Evolutionary conservation across 2,113 vertebrate genomes (phyloP).

Genomic region (Periophthalmus modestus): DNA sequence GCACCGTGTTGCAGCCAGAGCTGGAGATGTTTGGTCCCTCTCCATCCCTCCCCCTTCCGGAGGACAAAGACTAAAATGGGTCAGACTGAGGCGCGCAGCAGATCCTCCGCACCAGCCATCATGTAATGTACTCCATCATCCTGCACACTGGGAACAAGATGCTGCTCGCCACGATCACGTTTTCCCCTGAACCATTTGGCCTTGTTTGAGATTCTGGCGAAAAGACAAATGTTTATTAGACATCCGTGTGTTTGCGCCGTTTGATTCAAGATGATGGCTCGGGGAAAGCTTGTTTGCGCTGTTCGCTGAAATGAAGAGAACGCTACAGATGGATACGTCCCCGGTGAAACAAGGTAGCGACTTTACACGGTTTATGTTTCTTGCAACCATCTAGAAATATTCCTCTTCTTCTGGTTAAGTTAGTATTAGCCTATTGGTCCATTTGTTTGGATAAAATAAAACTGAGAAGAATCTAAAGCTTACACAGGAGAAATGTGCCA

Average conservation of each 20-base stretch:
- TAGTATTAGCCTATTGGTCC: not conserved
- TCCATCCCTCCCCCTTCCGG: slow-evolving; percentile 29
- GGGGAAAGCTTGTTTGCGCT: not conserved
- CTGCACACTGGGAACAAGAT: slow-evolving; percentile 2
- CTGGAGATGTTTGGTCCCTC: slow-evolving; percentile 30
- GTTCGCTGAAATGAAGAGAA: slow-evolving; percentile 1
- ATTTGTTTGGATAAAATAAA: not conserved
- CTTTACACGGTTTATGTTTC: not conserved
- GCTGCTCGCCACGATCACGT: not conserved
- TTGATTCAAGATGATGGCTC: not conserved
- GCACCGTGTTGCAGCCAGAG: not conserved
- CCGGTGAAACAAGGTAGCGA: slow-evolving; percentile 7
- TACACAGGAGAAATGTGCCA: slow-evolving; percentile 1
- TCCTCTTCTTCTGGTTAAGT: not conserved
- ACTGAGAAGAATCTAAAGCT: not conserved
- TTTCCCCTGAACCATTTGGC: not conserved
- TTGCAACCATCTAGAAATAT: not conserved
- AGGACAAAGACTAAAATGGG: slow-evolving; percentile 80
- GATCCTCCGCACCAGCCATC: slow-evolving; percentile 40
- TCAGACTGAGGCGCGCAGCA: slow-evolving; percentile 58
- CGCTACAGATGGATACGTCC: slow-evolving; percentile 4
- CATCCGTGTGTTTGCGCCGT: not conserved
- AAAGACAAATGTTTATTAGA: not conserved
- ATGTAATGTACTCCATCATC: slow-evolving; percentile 29
- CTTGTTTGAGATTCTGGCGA: not conserved